Percentiles rank a stretch among this genome's conserved stretches.
Evolutionary conservation across 2,888 invertebrate species (phyloP).

Genomic region (Lydus trimaculatus): DNA sequence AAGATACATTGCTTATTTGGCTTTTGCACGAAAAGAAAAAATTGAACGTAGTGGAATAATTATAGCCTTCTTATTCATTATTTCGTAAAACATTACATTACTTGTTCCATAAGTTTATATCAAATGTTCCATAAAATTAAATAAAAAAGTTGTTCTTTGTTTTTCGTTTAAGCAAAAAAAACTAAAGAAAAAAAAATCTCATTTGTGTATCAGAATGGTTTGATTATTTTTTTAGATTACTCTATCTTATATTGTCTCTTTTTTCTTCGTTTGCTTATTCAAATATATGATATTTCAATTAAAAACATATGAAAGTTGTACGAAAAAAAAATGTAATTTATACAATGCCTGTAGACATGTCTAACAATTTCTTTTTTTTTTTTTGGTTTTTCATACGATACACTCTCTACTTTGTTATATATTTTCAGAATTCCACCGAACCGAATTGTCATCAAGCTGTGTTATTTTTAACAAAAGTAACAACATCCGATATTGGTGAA

Average conservation of each 20-base stretch:
- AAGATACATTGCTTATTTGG: no score
- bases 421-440: conserved; percentile 64
- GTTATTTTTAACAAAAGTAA: conserved; percentile 66
- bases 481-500: conserved; percentile 68
- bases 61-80: neutral
- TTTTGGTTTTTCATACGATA: no score
- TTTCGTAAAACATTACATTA: neutral
- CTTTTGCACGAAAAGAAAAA: neutral
- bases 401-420: neutral
- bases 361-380: neutral
- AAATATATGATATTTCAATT: neutral
- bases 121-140: neutral
- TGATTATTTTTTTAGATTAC: neutral
- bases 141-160: neutral
- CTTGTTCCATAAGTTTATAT: neutral
- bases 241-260: neutral
- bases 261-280: neutral
- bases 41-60: neutral
- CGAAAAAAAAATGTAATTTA: neutral
- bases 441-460: conserved; percentile 68
- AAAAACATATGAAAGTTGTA: neutral
- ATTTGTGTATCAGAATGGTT: neutral
- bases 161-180: neutral
- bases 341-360: neutral
- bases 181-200: neutral